These are phyloP conservation scores for Monochamus saltuarius DNA, from an alignment of 1,140 invertebrate species.

Conservation along the genomic window DNA sequence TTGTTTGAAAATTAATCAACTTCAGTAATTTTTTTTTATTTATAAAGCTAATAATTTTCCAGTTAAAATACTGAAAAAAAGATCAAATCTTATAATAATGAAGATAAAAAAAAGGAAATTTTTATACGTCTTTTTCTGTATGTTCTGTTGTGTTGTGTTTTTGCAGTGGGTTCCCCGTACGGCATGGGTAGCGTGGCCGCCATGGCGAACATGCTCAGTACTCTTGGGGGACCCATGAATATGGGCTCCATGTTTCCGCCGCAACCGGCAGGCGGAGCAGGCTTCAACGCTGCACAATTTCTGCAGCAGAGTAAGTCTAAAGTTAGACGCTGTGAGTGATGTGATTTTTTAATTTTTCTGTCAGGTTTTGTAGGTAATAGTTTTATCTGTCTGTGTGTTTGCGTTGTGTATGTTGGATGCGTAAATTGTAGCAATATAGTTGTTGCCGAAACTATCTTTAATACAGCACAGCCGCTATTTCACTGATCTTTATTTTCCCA, in stretches of 20 bases:
- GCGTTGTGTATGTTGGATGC: neutral
- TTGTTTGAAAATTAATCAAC: no score
- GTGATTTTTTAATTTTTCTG: conserved; percentile 8
- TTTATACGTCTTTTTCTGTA: neutral
- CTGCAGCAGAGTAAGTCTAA: conserved; percentile 74
- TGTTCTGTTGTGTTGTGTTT: conserved; percentile 3
- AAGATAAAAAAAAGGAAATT: neutral
- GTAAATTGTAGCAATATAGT: neutral
- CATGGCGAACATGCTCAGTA: conserved; percentile 50
- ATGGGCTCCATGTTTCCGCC: conserved; percentile 43
- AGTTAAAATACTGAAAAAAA: neutral
- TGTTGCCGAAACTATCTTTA: no score
- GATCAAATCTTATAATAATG: neutral
- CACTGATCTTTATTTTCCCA: no score
- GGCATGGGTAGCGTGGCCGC: conserved; percentile 49
- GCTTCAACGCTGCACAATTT: conserved; percentile 69
- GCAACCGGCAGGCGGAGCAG: conserved; percentile 48
- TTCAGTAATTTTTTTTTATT: no score
- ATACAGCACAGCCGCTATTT: no score
- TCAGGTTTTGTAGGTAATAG: neutral
- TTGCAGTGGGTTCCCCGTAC: conserved; percentile 46
- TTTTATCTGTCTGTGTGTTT: conserved; percentile 2
- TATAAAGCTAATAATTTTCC: no score
- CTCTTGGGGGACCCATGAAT: conserved; percentile 45
- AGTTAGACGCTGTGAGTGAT: conserved; percentile 33